Evolutionary conservation across 2,113 vertebrate species (phyloP).

Genomic region (Bostrychus sinensis): DNA sequence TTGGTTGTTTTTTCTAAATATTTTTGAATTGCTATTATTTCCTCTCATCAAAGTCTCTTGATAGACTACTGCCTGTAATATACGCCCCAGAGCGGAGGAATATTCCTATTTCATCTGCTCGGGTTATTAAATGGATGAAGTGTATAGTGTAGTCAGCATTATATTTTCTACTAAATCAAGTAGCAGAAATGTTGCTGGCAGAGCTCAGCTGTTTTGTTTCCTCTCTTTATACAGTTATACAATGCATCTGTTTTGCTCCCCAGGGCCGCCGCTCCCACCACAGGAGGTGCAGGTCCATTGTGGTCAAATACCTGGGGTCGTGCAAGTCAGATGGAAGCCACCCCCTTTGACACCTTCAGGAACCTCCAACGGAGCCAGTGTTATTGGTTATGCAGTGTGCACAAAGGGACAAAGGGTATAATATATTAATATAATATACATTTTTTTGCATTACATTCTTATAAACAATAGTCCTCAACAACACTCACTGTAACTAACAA

Average conservation of each 20-base stretch:
- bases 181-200: conserved; percentile 9
- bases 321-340: conserved; percentile 92
- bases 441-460: not conserved
- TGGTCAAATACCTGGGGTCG: conserved; percentile 80
- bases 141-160: conserved; percentile 34
- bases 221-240: conserved; percentile 37
- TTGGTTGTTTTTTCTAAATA: not conserved
- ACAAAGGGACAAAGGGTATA: conserved; percentile 94
- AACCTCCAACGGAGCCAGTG: conserved; percentile 92
- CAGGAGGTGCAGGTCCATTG: conserved; percentile 89
- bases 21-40: not conserved
- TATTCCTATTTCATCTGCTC: conserved; percentile 11
- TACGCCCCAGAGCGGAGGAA: not conserved
- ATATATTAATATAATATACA: conserved; percentile 13
- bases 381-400: conserved; percentile 93
- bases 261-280: conserved; percentile 92
- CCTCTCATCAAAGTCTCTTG: conserved; percentile 4
- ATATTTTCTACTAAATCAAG: conserved; percentile 20
- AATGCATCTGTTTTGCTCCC: conserved; percentile 38
- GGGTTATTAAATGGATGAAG: conserved; percentile 13
- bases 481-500: not conserved
- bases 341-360: conserved; percentile 86
- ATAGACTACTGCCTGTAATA: not conserved
- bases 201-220: conserved; percentile 22
- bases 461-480: not conserved